Conservation (phyloP, 2,113 vertebrate species). For the Mustela lutreola region DNA sequence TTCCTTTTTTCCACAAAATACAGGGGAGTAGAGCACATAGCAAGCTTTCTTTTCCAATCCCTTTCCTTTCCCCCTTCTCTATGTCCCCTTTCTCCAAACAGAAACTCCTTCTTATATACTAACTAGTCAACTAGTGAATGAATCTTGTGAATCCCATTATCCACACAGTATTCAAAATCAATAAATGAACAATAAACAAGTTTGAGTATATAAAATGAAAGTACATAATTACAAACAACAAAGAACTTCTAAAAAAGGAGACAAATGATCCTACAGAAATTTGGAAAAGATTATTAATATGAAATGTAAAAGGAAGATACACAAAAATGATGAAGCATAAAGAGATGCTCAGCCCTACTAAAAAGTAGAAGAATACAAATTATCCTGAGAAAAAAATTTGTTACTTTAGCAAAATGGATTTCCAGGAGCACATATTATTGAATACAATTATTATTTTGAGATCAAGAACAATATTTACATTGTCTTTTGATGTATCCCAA, state of each 20-base stretch:
- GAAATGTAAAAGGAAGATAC: neutral
- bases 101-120: neutral
- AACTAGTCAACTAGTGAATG: neutral
- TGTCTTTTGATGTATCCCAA: neutral
- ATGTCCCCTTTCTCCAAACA: neutral
- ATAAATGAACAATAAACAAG: neutral
- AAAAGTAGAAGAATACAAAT: neutral
- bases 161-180: neutral
- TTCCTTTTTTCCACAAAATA: neutral
- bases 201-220: neutral
- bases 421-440: neutral
- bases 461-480: neutral
- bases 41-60: neutral
- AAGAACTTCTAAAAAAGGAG: neutral
- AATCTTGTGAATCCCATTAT: neutral
- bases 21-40: neutral
- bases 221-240: neutral
- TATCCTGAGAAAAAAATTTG: neutral
- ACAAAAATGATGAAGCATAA: neutral
- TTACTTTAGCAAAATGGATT: neutral
- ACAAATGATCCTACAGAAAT: neutral
- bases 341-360: neutral
- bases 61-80: neutral
- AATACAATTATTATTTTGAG: neutral
- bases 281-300: neutral